Evolutionary conservation across 2,888 invertebrate genomes (phyloP), one percentile per base, ranked within the genome.

Genomic region (Himalopsyche anomala): DNA sequence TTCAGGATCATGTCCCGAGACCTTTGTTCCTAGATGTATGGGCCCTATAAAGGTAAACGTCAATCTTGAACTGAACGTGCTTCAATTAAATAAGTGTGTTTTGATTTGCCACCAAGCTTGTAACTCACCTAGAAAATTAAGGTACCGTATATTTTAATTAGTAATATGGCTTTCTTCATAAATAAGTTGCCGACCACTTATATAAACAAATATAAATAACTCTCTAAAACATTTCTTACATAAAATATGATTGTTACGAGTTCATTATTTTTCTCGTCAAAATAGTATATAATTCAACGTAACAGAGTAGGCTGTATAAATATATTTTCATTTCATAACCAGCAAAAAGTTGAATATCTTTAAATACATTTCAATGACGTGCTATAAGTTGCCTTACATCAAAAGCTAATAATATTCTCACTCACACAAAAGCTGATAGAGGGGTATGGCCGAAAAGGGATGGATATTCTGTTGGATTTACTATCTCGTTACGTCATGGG

Each of bases 401-500:
- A 74, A 38, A 74, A 36, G 38, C 74, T 74, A 74, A 74, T 15
- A 74, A 74, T 74, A 74, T 38, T 38, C 36, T 36, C 36, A 36
- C 36, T 74, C 62, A 6, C 62, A 62, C 15, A 36, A 15, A 74
- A 11, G 28, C 36, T 12, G 74, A 74, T 36, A 36, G 36, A 74
- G 74, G 12, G 74, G 12, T 9, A 74, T 74, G 74, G 36, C 38
- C 74, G 38, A 74, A 74, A 74, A 38, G 11, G 36, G 51, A 28
- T 28, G 74, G 38, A 74, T 12, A 74, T 74, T 74, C 28, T 28
- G 74, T 74, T 36, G n/a, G 38, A 74, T 36, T 74, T 74, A 74
- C 74, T 36, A 74, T 28, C 69, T 69, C 36, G 38, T 36, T 74
- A 74, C 74, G 74, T 74, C 74, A 74, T 74, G 36, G 38, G 74